A percentile compares a stretch with the other conserved stretches of the same genome.
Conservation (phyloP, 2,797 vertebrate genomes). For the Gobionotothen gibberifrons region DNA sequence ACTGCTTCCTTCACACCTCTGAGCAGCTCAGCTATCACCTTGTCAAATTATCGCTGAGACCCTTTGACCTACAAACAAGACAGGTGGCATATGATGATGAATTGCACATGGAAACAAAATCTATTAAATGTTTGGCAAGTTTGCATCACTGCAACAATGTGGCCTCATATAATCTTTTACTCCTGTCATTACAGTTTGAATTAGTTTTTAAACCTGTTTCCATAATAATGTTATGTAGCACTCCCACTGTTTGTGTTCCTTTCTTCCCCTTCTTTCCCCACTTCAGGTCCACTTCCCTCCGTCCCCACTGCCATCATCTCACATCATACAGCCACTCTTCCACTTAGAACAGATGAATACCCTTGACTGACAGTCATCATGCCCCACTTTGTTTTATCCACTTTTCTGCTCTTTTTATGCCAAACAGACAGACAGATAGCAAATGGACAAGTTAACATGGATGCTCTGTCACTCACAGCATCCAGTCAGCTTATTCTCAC, state of each 20-base stretch:
- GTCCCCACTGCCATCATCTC: constrained; percentile 52
- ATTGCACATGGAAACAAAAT: background rate
- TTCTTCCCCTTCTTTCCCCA: constrained; percentile 37
- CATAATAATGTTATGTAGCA: constrained; percentile 45
- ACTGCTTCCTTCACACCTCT: constrained; percentile 19
- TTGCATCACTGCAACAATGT: background rate
- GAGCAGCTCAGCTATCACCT: constrained; percentile 25
- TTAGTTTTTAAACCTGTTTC: constrained; percentile 41
- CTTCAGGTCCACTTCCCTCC: constrained; percentile 28
- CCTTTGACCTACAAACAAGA: constrained; percentile 26
- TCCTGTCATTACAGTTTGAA: constrained; percentile 16
- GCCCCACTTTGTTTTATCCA: constrained; percentile 42
- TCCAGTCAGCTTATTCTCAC: constrained; percentile 47
- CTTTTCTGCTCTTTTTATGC: constrained; percentile 49
- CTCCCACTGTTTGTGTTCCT: constrained; percentile 51
- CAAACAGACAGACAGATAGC: constrained; percentile 44
- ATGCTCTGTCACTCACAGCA: constrained; percentile 45
- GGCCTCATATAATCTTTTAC: background rate
- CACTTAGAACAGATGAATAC: constrained; percentile 50
- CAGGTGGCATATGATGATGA: constrained; percentile 10
- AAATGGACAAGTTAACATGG: constrained; percentile 49
- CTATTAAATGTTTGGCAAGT: constrained; percentile 2
- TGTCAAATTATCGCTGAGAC: constrained; percentile 32
- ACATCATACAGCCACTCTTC: constrained; percentile 48
- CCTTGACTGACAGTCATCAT: constrained; percentile 69